Evolutionary conservation across 64 coral and sea anemone species (phyloP), one percentile per base, ranked within the genome.

Genomic region (Porites australiensis): DNA sequence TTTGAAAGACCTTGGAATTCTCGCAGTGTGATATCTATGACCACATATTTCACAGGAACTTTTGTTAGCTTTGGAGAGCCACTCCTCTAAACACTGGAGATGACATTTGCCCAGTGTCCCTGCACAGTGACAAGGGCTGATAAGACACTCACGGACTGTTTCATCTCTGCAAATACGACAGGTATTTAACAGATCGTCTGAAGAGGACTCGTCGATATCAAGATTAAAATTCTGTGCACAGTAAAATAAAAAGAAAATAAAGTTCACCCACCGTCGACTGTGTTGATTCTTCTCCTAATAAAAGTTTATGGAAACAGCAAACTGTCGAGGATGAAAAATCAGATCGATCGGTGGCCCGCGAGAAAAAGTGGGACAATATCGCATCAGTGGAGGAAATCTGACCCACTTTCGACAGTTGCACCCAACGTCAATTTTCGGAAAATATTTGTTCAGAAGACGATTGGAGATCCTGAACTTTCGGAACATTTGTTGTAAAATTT

Each of bases 81-180:
- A 97, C 44, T 97, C 92, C 60, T 97, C 95, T 12, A 97, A 44
- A 61, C 95, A 97, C 3, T 63, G 88, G 0, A 87, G 67, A 82
- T 97, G 95, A 43, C 93, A 92, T 48, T 89, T 92, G 5, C 88
- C 92, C 27, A 97, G 79, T 14, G 95, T 91, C 18, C 95, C 95
- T 3, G 92, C 64, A 71, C 95, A 97, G 48, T 87, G 75, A 75
- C 95, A 97, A 0, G 95, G 95, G 3, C 92, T 86, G n/a, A 97
- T 90, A 13, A 97, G 74, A 19, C 78, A 92, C 67, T 88, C 88
- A 8, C 74, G 21, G 0, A 85, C 43, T 19, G 92, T 73, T 11
- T 91, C 86, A 60, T 97, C 95, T 11, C 95, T 88, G 71, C 95
- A 97, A 66, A 97, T 97, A 3, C 91, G 92, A 87, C 95, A 97